These are phyloP conservation scores for Sebastolobus alascanus DNA, from an alignment of 2,797 vertebrate species.

Conservation along the genomic window DNA sequence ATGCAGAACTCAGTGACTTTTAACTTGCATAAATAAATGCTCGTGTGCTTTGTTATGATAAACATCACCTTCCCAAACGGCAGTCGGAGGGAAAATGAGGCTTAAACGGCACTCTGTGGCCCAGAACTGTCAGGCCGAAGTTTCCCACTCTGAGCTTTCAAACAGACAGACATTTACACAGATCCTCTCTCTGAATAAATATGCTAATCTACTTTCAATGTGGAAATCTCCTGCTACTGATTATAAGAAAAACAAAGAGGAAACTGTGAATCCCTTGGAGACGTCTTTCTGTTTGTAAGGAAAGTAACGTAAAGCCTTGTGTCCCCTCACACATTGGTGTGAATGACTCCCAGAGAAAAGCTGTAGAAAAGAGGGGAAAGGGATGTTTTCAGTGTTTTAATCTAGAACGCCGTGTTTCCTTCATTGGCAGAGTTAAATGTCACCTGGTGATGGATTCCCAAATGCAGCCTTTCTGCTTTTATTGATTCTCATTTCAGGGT, in stretches of 20 bases:
- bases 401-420: neutral
- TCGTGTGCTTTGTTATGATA: constrained; percentile 74
- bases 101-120: constrained; percentile 54
- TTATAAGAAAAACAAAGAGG: constrained; percentile 74
- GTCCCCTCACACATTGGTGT: constrained; percentile 49
- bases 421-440: constrained; percentile 26
- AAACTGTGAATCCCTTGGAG: constrained; percentile 63
- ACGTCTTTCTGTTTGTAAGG: constrained; percentile 53
- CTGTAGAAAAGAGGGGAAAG: constrained; percentile 33
- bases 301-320: constrained; percentile 46
- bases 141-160: constrained; percentile 52
- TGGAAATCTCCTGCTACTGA: constrained; percentile 75
- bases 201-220: constrained; percentile 73
- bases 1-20: constrained; percentile 44
- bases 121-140: constrained; percentile 72
- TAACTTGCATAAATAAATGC: constrained; percentile 47
- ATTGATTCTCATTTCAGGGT: constrained; percentile 34
- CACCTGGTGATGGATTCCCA: constrained; percentile 15
- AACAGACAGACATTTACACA: constrained; percentile 57
- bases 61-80: constrained; percentile 69
- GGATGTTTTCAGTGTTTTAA: constrained; percentile 29
- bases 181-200: constrained; percentile 65
- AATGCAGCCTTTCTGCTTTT: constrained; percentile 4
- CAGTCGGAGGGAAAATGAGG: constrained; percentile 57
- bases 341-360: constrained; percentile 54